Evolutionary conservation across 92 coral and sea anemone species (phyloP).

Genomic region (Epizoanthus rinbou): DNA sequence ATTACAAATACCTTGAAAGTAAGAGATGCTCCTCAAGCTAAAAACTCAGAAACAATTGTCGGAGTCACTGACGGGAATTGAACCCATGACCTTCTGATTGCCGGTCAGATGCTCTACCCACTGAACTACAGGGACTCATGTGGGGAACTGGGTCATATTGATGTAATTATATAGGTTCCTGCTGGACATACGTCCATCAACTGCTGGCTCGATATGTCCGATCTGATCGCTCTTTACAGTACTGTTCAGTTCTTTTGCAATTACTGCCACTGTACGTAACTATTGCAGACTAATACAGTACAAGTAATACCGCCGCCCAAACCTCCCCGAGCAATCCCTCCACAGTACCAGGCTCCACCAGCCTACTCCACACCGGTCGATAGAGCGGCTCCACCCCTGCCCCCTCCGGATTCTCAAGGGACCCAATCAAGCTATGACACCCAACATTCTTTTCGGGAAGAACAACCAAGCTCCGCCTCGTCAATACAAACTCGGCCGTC

Average conservation of each 20-base stretch:
- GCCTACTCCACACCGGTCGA: slow-evolving; percentile 75
- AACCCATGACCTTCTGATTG: too few relatives aligned
- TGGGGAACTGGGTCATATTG: too few relatives aligned
- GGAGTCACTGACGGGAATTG: too few relatives aligned
- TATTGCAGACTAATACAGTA: background rate
- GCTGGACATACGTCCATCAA: too few relatives aligned
- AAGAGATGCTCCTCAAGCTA: too few relatives aligned
- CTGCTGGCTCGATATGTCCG: too few relatives aligned
- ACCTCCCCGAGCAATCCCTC: slow-evolving; percentile 43
- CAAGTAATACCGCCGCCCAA: slow-evolving; percentile 22
- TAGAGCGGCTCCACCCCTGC: slow-evolving; percentile 42
- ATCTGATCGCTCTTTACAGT: too few relatives aligned
- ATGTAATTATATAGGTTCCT: too few relatives aligned
- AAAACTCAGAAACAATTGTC: too few relatives aligned
- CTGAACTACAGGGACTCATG: too few relatives aligned
- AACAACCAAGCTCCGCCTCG: slow-evolving; percentile 74
- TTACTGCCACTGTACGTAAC: background rate
- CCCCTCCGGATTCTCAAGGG: slow-evolving; percentile 44
- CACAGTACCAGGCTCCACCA: slow-evolving; percentile 67
- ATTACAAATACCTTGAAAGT: too few relatives aligned
- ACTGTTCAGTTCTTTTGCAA: background rate
- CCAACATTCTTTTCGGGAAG: slow-evolving; percentile 87
- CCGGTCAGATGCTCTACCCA: too few relatives aligned
- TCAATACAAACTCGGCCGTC: slow-evolving; percentile 61
- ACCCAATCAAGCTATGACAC: slow-evolving; percentile 55